Evolutionary conservation across 1,140 invertebrate species (phyloP), one percentile per base, ranked within the genome.

Genomic region (Pseudomyrmex pallidus): DNA sequence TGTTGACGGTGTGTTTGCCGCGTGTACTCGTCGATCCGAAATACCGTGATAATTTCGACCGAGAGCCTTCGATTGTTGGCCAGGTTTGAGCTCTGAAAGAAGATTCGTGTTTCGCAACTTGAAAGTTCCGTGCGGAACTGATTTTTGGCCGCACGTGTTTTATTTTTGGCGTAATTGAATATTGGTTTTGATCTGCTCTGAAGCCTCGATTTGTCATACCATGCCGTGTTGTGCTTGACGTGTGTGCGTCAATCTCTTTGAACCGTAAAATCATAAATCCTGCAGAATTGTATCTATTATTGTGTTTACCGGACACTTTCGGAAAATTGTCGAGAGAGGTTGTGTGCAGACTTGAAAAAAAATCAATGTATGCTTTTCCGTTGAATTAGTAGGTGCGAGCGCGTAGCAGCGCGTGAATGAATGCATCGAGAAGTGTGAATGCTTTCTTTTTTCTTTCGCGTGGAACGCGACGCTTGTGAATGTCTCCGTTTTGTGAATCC

Each of bases 11-110:
- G 48, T 46, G 25, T 8, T 13, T 12, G 61, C 13, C 17, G 57
- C 22, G 17, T 61, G 57, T 10, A 66, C 76, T 78, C 76, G 64
- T 80, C 76, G 76, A 80, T 80, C 20, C 76, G 76, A 80, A 80
- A 80, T 70, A 68, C 48, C 52, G 20, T 59, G 15, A 66, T 25
- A 80, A 80, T 80, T 80, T 70, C 76, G 76, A 80, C 64, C 76
- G 54, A 80, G 66, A 80, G 66, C 44, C 20, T 70, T 46, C 7
- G 10, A 63, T 76, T 35, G 13, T 63, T 13, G 9, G 10, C 35
- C 12, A n/a, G 13, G 22, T 48, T 64, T 20, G 48, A 66, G 20
- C 8, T 56, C 61, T 44, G 61, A 35, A 35, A 35, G 22, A 35
- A 22, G 12, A 15, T 52, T 52, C 5, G 35, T 35, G 35, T 35